phyloP scores from a whole-genome alignment of 2,797 vertebrate species.

The Ctenochaetus hawaiiensis region DNA sequence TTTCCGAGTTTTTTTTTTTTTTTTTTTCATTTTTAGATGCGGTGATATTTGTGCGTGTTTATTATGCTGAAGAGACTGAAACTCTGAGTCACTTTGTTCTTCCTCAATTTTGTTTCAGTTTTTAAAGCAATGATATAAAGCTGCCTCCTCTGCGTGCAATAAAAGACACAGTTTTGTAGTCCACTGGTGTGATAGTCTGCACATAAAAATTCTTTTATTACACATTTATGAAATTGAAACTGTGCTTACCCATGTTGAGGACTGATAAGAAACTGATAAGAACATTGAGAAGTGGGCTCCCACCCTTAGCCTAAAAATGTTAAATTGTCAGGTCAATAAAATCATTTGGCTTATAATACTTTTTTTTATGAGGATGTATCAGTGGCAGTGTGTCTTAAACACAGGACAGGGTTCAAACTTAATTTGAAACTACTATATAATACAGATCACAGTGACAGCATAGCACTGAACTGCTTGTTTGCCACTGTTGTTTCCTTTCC shows the following conservation, averaged over 20 bases:
- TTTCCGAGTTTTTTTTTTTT: slow-evolving; percentile 2
- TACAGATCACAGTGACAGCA: neutral
- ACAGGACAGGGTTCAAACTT: slow-evolving; percentile 23
- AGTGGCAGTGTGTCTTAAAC: slow-evolving; percentile 1
- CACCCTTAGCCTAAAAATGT: neutral
- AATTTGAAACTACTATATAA: slow-evolving; percentile 49
- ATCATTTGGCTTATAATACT: too few species aligned
- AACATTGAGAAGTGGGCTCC: neutral
- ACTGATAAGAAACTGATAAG: slow-evolving; percentile 18
- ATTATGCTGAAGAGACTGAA: neutral
- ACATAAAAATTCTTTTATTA: slow-evolving; percentile 12
- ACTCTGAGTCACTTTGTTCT: slow-evolving; percentile 24
- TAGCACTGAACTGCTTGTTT: slow-evolving; percentile 27
- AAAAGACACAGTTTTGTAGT: too few species aligned
- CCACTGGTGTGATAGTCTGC: neutral
- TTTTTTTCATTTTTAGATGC: neutral
- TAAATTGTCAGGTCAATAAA: neutral
- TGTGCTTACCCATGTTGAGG: neutral
- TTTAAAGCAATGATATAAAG: neutral
- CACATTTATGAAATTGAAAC: slow-evolving; percentile 35
- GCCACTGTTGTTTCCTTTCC: slow-evolving; percentile 46
- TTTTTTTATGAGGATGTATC: neutral
- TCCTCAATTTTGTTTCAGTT: slow-evolving; percentile 39
- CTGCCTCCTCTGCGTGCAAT: neutral
- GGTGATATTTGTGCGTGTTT: neutral